Evolutionary conservation across 2,888 invertebrate genomes (phyloP).

Genomic region (Platycheirus rosarum): DNA sequence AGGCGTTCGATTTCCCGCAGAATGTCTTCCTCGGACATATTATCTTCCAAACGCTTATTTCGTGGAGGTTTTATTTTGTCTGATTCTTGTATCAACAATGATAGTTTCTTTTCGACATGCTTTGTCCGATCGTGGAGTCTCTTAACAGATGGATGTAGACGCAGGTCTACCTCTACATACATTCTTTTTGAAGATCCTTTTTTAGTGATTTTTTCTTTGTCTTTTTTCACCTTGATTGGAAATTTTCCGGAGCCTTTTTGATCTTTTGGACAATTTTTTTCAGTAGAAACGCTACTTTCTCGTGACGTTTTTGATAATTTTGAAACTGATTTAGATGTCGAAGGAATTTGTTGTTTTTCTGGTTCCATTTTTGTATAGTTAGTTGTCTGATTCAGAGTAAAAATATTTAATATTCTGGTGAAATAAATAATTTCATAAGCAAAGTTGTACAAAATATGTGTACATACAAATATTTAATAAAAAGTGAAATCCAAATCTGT

Average conservation of each 20-base stretch:
- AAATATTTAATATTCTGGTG: conserved; percentile 13
- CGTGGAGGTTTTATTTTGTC: background rate
- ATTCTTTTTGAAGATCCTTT: background rate
- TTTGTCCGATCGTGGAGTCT: conserved; percentile 38
- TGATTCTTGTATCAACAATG: conserved; percentile 12
- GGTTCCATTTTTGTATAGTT: conserved; percentile 18
- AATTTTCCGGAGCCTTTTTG: background rate
- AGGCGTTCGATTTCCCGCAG: conserved; percentile 32
- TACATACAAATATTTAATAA: no score
- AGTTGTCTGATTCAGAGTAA: background rate
- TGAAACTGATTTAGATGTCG: background rate
- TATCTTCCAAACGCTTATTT: background rate
- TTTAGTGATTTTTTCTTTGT: background rate
- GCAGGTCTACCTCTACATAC: background rate
- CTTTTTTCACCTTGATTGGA: background rate
- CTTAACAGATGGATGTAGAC: background rate
- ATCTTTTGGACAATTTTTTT: background rate
- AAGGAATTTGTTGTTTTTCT: conserved; percentile 4
- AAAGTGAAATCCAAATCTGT: no score
- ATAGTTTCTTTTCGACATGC: conserved; percentile 28
- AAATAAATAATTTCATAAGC: conserved; percentile 27
- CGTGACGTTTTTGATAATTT: background rate
- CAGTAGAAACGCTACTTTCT: background rate
- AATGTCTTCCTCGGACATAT: conserved; percentile 2
- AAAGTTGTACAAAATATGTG: conserved; percentile 18